A percentile compares a stretch with the other conserved stretches of the same genome.
Evolutionary conservation across 2,113 vertebrate species (phyloP).

Genomic region (Petaurus breviceps): DNA sequence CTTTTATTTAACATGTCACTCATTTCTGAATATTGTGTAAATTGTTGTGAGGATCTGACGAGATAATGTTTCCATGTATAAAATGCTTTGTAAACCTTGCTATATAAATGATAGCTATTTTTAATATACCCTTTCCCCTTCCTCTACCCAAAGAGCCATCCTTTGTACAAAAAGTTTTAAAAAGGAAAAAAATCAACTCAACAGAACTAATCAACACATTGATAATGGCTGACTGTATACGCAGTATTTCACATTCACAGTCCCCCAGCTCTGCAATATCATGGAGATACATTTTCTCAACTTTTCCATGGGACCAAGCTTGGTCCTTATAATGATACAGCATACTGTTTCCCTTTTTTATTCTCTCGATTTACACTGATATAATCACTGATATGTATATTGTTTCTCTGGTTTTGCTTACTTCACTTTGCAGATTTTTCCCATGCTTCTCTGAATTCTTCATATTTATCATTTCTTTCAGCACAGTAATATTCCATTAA

Average conservation of each 20-base stretch:
- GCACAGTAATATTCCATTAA: background rate
- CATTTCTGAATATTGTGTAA: background rate
- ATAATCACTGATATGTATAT: background rate
- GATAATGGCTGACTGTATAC: background rate
- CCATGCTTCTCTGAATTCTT: no score
- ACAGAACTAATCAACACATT: background rate
- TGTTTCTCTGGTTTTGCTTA: background rate
- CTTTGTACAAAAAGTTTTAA: background rate
- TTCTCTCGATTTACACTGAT: background rate
- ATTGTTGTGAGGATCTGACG: background rate
- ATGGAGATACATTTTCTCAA: background rate
- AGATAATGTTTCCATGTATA: background rate
- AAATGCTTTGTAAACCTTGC: background rate
- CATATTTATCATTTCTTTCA: background rate
- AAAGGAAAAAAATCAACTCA: background rate
- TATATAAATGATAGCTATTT: background rate
- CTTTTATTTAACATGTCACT: background rate
- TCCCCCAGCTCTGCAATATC: background rate
- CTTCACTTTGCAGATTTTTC: background rate
- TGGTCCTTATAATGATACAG: background rate
- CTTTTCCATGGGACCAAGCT: background rate
- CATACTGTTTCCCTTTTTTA: background rate
- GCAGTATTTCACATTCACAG: background rate
- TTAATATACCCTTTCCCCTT: background rate
- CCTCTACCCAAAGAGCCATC: background rate